Evolutionary conservation across 1,140 invertebrate genomes (phyloP), one percentile per base, ranked within the genome.

Genomic region (Drosophila takahashii): DNA sequence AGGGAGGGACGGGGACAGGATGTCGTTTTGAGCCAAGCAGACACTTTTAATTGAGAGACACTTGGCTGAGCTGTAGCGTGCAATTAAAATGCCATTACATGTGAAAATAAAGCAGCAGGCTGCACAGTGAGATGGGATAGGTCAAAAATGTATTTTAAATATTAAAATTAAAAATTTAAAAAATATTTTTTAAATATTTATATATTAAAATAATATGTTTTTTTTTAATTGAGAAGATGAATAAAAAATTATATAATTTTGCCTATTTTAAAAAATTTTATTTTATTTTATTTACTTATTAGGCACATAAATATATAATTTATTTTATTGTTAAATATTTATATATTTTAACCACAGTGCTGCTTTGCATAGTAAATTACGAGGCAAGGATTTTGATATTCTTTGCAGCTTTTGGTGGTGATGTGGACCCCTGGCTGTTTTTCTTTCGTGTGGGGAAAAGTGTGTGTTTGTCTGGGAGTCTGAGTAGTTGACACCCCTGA

Each of bases 51-150:
- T 89, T 89, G 85, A 89, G 84, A 89, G 77, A 83, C 84, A 89
- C 84, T 89, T 79, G 67, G 77, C 65, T 89, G 71, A 83, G 76
- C 81, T 84, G 77, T 67, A 71, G 72, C 65, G 60, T 53, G 84
- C 84, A 89, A 89, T 89, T 89, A 89, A 89, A 89, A 89, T 84
- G 84, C 79, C 85, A 87, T 87, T 89, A 89, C 67, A 79, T 79
- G 65, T 50, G 64, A 87, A 89, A 77, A 87, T 62, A 79, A 79
- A 61, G 54, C 56, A 47, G 45, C 27, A 10, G 29, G 32, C 37
- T 7, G 54, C 50, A 67, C 74, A 58, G 74, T 81, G 65, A 9
- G 2, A 0, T 34, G 3, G 2, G n/a, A 15, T 4, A 1, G 15
- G 15, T 39, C 37, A 0, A 39, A 39, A 15, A 2, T 5, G 7